phyloP scores from a whole-genome alignment of 2,113 vertebrate species.

The Choloepus hoffmanni region DNA sequence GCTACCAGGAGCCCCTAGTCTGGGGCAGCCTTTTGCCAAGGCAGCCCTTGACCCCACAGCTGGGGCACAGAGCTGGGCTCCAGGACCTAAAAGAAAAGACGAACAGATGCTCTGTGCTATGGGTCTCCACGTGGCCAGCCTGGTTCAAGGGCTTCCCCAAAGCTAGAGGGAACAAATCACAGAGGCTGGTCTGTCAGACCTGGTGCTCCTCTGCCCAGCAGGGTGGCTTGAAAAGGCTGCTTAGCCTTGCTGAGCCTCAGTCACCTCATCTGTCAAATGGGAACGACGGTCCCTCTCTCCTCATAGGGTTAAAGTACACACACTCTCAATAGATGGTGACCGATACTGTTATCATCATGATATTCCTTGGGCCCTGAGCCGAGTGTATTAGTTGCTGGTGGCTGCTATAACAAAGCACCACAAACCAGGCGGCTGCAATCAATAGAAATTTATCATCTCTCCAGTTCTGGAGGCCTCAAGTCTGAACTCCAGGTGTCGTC shows the following conservation, averaged over 20 bases:
- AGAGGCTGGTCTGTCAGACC: not conserved
- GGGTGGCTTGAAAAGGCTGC: not conserved
- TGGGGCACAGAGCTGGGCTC: not conserved
- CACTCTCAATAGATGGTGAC: not conserved
- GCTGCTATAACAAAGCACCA: too few species aligned
- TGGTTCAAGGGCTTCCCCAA: not conserved
- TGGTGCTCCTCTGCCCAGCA: not conserved
- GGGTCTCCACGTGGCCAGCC: not conserved
- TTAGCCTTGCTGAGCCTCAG: not conserved
- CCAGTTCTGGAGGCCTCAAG: not conserved
- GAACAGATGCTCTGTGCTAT: accelerated
- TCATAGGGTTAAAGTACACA: not conserved
- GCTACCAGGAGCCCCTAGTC: not conserved
- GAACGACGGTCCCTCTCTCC: not conserved
- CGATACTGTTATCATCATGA: accelerated
- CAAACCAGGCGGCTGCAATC: too few species aligned
- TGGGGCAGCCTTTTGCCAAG: not conserved
- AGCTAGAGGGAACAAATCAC: accelerated
- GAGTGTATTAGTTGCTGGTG: not conserved
- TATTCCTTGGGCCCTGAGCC: accelerated
- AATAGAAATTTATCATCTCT: too few species aligned
- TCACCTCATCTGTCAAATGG: not conserved
- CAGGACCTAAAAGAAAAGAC: not conserved
- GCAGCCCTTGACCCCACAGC: not conserved
- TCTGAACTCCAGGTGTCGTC: not conserved